Evolutionary conservation across 2,113 vertebrate species (phyloP), one percentile per base, ranked within the genome.

Genomic region (Euleptes europaea): DNA sequence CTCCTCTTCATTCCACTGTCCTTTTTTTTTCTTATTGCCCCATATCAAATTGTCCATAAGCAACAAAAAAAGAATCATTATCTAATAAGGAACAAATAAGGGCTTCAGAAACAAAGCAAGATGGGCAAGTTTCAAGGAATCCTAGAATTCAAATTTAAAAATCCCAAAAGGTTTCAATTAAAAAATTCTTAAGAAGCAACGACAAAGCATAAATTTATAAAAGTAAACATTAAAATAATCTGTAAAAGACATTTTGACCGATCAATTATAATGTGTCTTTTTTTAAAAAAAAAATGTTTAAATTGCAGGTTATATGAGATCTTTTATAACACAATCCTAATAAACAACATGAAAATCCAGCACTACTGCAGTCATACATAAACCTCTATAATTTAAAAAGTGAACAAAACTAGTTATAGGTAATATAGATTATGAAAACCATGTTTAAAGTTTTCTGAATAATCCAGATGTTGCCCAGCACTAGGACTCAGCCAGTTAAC

Each of bases 1-100:
- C 85, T 60, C 84, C 88, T 78, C 90, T 92, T 93, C 91, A 91
- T 87, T 89, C 67, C 84, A 74, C 71, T 93, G 84, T 88, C 82
- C 92, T 83, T 89, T 92, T 87, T 89, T 71, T 85, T 90, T 84
- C 88, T 9, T 73, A 84, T 77, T 66, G 88, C 86, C 86, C 88
- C 76, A 75, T 86, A 73, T 82, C 88, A 90, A 63, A 94, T 93
- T 86, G 80, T 17, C 69, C 84, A 80, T 65, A 84, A 78, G 21
- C 44, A 84, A 35, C 4, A 35, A 23, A 77, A 77, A 5, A 79
- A 60, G 28, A 60, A 47, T 15, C 38, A 71, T 71, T 87, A 91
- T 12, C 13, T n/a, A 80, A 14, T 10, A 26, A 63, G 26, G 60
- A 63, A 60, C 31, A 47, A 90, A 88, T 54, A 72, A 77, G 83